These are phyloP conservation scores for Zoroaster sp. DNA, from an alignment of 53 echinoderm and acorn worm genomes.

Conservation along the genomic window DNA sequence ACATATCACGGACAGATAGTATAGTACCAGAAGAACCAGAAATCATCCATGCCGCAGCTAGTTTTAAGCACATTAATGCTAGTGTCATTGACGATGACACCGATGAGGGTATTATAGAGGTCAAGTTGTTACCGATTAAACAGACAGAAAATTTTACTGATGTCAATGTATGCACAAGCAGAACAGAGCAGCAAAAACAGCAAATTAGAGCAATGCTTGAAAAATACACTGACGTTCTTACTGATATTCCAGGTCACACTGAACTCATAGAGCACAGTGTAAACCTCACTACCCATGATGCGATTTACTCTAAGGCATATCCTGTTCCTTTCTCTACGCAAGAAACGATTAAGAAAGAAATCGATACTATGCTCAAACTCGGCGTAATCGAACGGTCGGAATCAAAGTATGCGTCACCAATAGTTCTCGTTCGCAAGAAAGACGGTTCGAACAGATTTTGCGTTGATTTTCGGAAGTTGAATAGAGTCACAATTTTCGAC, in stretches of 20 bases:
- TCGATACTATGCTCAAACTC: slow-evolving; percentile 18
- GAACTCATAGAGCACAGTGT: slow-evolving; percentile 50
- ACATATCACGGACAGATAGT: too few species aligned
- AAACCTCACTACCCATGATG: not conserved
- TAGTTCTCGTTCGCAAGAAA: too few species aligned
- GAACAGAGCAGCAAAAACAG: not conserved
- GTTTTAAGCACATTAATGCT: too few species aligned
- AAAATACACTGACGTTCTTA: not conserved
- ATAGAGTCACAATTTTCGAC: too few species aligned
- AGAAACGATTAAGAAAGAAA: not conserved
- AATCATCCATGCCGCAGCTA: not conserved
- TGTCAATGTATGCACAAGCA: not conserved
- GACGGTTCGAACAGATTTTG: too few species aligned
- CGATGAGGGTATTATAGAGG: not conserved
- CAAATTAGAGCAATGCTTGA: not conserved
- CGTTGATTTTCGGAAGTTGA: too few species aligned
- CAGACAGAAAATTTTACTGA: not conserved
- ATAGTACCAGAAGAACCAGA: not conserved
- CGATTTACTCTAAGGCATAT: slow-evolving; percentile 28
- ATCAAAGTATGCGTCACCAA: slow-evolving; percentile 10
- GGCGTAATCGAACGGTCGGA: slow-evolving; percentile 19
- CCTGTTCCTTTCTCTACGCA: slow-evolving; percentile 1
- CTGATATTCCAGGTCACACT: slow-evolving; percentile 60
- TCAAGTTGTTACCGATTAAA: too few species aligned
- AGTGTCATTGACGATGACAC: too few species aligned